phyloP scores from a whole-genome alignment of 2,888 invertebrate species.

The Drosophila atroscutellata region DNA sequence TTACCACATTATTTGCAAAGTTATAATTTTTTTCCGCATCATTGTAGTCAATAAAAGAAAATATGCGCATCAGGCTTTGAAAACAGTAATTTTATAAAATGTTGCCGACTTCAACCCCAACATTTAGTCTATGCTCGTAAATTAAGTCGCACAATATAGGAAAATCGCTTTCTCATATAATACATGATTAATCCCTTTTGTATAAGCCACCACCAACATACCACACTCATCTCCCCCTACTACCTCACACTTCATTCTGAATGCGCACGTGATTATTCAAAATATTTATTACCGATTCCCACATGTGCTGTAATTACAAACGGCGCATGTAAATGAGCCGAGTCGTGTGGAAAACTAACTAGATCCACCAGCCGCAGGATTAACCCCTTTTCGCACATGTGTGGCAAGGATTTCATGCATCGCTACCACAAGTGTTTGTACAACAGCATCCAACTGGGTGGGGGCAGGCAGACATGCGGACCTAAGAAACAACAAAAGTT shows the following conservation, averaged over 20 bases:
- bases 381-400: constrained; percentile 72
- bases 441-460: neutral
- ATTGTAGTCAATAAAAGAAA: neutral
- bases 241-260: neutral
- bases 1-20: neutral
- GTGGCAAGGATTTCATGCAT: constrained; percentile 52
- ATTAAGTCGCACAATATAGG: constrained; percentile 18
- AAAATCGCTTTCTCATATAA: neutral
- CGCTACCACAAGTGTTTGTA: constrained; percentile 50
- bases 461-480: neutral
- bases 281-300: constrained; percentile 59
- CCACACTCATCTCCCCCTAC: neutral
- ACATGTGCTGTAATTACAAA: constrained; percentile 51
- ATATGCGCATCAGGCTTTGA: too few relatives aligned
- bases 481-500: constrained; percentile 39
- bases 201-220: constrained; percentile 14
- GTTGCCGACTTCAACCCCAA: neutral
- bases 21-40: neutral
- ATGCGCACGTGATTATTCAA: constrained; percentile 53
- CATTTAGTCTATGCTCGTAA: constrained; percentile 18
- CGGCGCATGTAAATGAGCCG: constrained; percentile 49
- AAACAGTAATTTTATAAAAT: neutral
- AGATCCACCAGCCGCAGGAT: constrained; percentile 54
- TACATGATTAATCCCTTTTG: constrained; percentile 32
- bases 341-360: constrained; percentile 52